Base-by-base conservation (phyloP, 2,113 vertebrate genomes). In the Carassius carassius region DNA sequence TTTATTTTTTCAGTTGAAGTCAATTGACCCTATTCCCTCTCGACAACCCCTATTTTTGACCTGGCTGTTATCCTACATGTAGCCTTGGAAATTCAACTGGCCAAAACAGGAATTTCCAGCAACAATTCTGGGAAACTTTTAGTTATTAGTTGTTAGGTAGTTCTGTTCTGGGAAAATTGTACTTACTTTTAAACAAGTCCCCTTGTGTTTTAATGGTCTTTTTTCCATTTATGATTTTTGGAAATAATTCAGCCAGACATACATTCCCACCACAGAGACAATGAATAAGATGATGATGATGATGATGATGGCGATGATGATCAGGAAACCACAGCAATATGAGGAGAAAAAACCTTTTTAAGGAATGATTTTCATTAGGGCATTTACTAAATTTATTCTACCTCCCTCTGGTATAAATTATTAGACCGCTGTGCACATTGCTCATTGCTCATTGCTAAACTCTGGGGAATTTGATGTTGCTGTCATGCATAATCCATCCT, bases 381-480 rank as follows among this genome's bases (percentile, higher is more conserved):
- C 21, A 49, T 49, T 76, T 69, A 56, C 13, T 65, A 63, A 76
- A 62, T 51, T 17, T 72, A 37, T 11, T 62, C 44, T 67, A 23
- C 29, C 72, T 72, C 81, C 81, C 69, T 32, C 12, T 72, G 70
- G 74, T n/a, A 21, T 19, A 4, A 14, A 37, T 76, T 32, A 74
- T 12, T 67, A 75, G 76, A 81, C 82, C 73, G 83, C 63, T 72
- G 73, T 77, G 60, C 23, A 62, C 37, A 77, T 80, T 32, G 25
- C 56, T 60, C 37, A 77, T 80, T 32, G 25, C 56, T 60, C 29
- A 56, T 16, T 74, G 25, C 69, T 25, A 25, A 8, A 54, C 62
- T 29, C 62, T 8, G 10, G 47, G 41, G 74, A 78, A 23, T 16
- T 6, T 17, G 49, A 23, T 62, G n/a, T 14, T 72, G 72, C n/a